Evolutionary conservation across 2,113 vertebrate genomes (phyloP).

Genomic region (Orthonyx spaldingii): DNA sequence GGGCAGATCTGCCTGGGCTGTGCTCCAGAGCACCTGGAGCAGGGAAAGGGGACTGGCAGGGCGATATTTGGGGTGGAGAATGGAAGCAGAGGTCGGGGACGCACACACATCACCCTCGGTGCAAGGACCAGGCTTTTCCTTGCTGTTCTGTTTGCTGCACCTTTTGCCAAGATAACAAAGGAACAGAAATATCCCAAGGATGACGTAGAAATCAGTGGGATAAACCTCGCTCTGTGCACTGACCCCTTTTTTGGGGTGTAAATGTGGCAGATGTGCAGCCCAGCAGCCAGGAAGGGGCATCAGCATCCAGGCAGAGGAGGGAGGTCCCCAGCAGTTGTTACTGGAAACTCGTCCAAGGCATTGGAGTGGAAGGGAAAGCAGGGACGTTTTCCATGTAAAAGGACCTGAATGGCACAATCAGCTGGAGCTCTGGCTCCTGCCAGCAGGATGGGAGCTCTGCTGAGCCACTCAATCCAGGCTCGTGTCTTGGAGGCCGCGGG

Average conservation of each 20-base stretch:
- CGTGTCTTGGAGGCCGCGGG: neutral
- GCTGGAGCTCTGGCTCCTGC: neutral
- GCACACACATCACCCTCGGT: rapidly evolving
- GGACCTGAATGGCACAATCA: neutral
- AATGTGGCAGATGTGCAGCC: neutral
- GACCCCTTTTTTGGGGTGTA: neutral
- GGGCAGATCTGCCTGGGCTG: neutral
- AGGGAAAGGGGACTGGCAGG: neutral
- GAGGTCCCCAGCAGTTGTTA: neutral
- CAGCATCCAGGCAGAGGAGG: neutral
- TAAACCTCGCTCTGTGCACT: neutral
- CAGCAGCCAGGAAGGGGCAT: neutral
- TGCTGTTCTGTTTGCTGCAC: neutral
- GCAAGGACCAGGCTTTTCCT: neutral
- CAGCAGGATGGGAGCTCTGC: neutral
- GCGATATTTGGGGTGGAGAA: neutral
- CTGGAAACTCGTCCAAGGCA: neutral
- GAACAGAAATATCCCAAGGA: neutral
- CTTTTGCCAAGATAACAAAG: neutral
- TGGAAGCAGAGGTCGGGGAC: neutral
- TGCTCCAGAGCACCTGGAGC: neutral
- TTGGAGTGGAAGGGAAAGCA: neutral
- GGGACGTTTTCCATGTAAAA: neutral
- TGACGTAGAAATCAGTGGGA: neutral
- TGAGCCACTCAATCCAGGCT: neutral